A percentile compares a stretch with the other conserved stretches of the same genome.
Conservation (phyloP, 2,797 vertebrate genomes). For the Pelodytes ibericus region DNA sequence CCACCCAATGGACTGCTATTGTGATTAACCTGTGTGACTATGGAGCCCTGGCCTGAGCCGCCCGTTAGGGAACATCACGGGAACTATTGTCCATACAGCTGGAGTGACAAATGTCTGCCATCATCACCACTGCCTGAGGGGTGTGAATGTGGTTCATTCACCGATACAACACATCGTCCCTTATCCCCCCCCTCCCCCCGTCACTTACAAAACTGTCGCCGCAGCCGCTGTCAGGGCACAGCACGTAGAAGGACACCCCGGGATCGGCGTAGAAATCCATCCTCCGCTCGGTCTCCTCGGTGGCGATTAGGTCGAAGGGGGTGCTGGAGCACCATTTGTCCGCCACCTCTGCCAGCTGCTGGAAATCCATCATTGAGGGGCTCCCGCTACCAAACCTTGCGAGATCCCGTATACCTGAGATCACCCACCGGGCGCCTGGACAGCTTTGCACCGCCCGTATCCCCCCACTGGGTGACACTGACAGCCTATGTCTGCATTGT, state of each 20-base stretch:
- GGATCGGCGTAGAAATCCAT: constrained; percentile 98
- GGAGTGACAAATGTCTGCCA: no score
- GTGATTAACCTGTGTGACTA: no score
- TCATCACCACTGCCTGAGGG: no score
- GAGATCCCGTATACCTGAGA: neutral
- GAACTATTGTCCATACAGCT: no score
- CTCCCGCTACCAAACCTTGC: constrained; percentile 40
- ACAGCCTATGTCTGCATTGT: constrained; percentile 35
- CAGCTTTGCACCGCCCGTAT: constrained; percentile 27
- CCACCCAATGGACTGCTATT: no score
- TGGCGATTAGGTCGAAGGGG: constrained; percentile 95
- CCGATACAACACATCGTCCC: no score
- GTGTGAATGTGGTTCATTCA: no score
- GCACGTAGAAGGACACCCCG: constrained; percentile 94
- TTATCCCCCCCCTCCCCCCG: neutral
- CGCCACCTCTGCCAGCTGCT: constrained; percentile 93
- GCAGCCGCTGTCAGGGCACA: constrained; percentile 88
- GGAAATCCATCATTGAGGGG: constrained; percentile 88
- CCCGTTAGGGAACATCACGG: no score
- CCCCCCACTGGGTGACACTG: neutral
- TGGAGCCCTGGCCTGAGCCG: no score
- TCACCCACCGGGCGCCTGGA: constrained; percentile 5
- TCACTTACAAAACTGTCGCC: constrained; percentile 94
- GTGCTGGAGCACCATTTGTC: constrained; percentile 95
- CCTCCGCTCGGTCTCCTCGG: constrained; percentile 91